A percentile compares a stretch with the other conserved stretches of the same genome.
These are phyloP conservation scores for Euzophera pinguis DNA, from an alignment of 2,888 invertebrate genomes.

Conservation along the genomic window DNA sequence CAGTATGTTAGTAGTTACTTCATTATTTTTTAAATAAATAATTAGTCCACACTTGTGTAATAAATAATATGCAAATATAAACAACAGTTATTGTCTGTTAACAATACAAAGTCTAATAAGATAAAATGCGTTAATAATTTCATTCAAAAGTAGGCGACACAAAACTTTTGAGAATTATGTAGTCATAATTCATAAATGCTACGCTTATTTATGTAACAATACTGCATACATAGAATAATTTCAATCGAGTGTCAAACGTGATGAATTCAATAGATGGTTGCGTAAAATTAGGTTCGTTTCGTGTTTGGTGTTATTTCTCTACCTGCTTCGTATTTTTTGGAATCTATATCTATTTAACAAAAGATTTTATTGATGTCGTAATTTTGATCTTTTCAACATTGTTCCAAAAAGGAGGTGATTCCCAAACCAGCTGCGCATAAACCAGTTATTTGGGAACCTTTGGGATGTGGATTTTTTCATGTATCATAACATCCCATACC, in stretches of 20 bases:
- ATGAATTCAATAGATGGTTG: neutral
- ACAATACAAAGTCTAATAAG: too few species aligned
- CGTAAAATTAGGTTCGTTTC: constrained; percentile 3
- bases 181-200: neutral
- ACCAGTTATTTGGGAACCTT: too few species aligned
- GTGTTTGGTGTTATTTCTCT: neutral
- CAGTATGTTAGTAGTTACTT: too few species aligned
- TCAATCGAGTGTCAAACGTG: neutral
- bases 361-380: neutral
- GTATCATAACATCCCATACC: too few species aligned
- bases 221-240: neutral
- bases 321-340: neutral
- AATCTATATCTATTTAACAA: neutral
- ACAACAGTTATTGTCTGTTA: too few species aligned
- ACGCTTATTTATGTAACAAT: neutral
- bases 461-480: too few species aligned
- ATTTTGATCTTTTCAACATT: neutral
- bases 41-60: too few species aligned
- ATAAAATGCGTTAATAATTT: too few species aligned
- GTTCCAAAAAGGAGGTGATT: too few species aligned
- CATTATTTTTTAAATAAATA: too few species aligned
- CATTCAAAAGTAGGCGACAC: neutral
- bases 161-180: neutral
- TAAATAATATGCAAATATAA: too few species aligned
- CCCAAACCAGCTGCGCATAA: too few species aligned